Percentiles rank a stretch among this genome's conserved stretches.
These are phyloP conservation scores for Adineta ricciae DNA, from an alignment of 2,888 invertebrate species.

Conservation along the genomic window DNA sequence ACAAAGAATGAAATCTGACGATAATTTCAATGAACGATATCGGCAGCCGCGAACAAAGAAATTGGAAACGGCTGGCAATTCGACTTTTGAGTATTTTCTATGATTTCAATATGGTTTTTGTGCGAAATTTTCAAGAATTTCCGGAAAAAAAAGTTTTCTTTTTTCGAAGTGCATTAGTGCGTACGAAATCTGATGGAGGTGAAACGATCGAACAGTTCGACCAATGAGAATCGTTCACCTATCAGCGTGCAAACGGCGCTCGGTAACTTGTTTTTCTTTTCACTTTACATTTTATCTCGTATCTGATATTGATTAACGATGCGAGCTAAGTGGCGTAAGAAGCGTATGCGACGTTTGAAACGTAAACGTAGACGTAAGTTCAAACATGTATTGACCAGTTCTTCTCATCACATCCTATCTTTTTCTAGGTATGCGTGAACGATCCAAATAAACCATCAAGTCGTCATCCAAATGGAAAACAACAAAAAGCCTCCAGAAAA, in stretches of 20 bases:
- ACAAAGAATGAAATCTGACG: neutral
- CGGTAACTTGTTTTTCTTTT: neutral
- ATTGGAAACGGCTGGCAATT: neutral
- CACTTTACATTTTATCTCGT: neutral
- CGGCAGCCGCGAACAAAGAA: conserved; percentile 5
- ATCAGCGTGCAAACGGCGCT: too few species aligned
- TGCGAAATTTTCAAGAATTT: neutral
- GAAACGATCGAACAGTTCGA: neutral
- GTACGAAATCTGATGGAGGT: neutral
- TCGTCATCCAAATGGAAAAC: neutral
- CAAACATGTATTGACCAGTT: neutral
- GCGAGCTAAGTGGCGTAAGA: conserved; percentile 5
- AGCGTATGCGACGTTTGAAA: neutral
- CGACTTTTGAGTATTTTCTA: neutral
- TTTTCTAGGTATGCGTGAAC: neutral
- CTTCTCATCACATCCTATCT: neutral
- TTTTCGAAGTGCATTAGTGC: neutral
- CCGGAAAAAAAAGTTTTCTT: neutral
- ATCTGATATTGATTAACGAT: neutral
- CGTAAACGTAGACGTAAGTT: neutral
- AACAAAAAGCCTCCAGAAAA: neutral
- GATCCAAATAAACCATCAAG: neutral
- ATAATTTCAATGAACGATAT: conserved; percentile 6
- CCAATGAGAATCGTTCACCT: neutral
- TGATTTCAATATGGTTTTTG: neutral